Base-by-base conservation (phyloP, 2,888 invertebrate genomes). In the Amiota communis region DNA sequence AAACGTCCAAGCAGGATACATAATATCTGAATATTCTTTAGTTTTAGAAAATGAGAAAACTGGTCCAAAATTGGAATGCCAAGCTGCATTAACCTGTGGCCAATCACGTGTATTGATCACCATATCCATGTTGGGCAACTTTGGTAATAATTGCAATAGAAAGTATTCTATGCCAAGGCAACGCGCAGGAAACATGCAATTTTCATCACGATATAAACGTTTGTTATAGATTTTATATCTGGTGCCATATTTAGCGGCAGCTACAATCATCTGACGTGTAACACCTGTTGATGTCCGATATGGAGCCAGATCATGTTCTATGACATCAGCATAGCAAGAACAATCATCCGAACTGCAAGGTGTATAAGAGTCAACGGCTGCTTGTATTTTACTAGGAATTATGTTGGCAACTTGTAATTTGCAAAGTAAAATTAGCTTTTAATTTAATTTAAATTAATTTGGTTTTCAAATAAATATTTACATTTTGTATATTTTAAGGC, bases 1-100 rank as follows among this genome's bases (percentile, higher is more conserved):
- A 90, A 99, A 99, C 57, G 97, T 94, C 98, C 98, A 99, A 0
- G 98, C 96, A 1, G 98, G 98, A 88, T 96, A 96, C 93, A 96
- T 95, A 76, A 99, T 97, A 87, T 99, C 99, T 88, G 92, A 92
- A 89, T 96, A 96, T 51, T 96, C 94, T 59, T 88, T 86, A 0
- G 95, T 92, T 79, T 98, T 98, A 88, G 98, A 98, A 88, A 99
- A 99, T 2, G 98, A 98, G 88, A 98, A 95, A n/a, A 98, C 93
- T 13, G 98, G 98, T 13, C 78, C 78, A 6, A 6, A 6, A 3
- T 74, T 61, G 8, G 72, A 74, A 0, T 75, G 68, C 76, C 82
- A 82, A 4, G 77, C 75, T 0, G 76, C 51, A 10, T 79, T 78
- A 17, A 96, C 91, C 91, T 97, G 97, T 4, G 98, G 98, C 95